Conservation (phyloP, 1,140 invertebrate genomes). For the Brachionus angularis region DNA sequence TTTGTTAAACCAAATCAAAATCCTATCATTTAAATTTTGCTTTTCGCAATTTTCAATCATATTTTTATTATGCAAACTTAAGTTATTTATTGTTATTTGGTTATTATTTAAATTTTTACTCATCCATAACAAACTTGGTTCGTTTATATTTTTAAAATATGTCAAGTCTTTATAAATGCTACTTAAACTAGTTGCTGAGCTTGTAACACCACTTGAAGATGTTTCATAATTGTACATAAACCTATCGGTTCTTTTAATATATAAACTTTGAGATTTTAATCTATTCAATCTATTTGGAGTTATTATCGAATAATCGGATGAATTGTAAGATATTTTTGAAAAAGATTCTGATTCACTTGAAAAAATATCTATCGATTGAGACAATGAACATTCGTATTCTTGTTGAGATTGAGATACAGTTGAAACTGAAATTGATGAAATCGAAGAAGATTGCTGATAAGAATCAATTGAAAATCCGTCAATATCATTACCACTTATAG, state of each 20-base stretch:
- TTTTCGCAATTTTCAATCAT: no score
- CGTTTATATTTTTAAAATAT: background rate
- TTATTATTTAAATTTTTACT: conserved; percentile 2
- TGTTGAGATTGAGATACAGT: background rate
- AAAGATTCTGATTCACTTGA: no score
- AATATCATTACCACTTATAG: no score
- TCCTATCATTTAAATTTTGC: no score
- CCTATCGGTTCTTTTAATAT: conserved; percentile 3
- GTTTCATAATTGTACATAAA: conserved; percentile 13
- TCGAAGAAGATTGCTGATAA: background rate
- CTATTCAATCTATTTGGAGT: background rate
- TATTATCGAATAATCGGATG: background rate
- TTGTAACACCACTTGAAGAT: conserved; percentile 6
- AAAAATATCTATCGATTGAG: no score
- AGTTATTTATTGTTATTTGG: conserved; percentile 4
- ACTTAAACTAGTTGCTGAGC: conserved; percentile 9
- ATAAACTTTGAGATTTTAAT: conserved; percentile 1
- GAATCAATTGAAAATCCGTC: conserved; percentile 11
- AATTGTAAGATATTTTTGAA: no score
- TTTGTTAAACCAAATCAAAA: no score
- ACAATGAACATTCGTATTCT: background rate
- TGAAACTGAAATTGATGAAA: background rate
- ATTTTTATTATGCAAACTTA: background rate
- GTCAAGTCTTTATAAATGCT: conserved; percentile 25
- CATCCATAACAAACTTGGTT: conserved; percentile 6